Evolutionary conservation across 2,888 invertebrate genomes (phyloP).

Genomic region (Scaptomyza cyrtandrae): DNA sequence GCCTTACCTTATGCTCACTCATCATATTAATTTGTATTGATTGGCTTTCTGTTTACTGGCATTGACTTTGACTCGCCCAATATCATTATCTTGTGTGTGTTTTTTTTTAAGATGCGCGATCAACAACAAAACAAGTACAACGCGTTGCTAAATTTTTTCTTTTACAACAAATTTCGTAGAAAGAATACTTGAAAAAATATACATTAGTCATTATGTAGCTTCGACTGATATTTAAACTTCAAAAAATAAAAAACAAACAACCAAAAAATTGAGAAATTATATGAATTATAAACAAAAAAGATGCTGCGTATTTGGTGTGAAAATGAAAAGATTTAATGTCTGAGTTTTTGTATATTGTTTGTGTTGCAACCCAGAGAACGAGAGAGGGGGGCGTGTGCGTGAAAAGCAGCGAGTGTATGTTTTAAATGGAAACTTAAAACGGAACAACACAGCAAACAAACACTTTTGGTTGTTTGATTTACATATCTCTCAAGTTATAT

Average conservation of each 20-base stretch:
- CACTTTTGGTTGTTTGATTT: constrained; percentile 62
- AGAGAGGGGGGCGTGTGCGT: constrained; percentile 2
- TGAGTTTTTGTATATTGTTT: constrained; percentile 26
- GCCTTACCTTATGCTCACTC: constrained; percentile 85
- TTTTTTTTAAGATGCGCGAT: constrained; percentile 46
- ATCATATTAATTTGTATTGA: constrained; percentile 74
- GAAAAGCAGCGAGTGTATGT: constrained; percentile 39
- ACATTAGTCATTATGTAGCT: constrained; percentile 42
- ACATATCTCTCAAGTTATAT: constrained; percentile 66
- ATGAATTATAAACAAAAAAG: constrained; percentile 16
- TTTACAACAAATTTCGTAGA: constrained; percentile 38
- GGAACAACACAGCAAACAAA: constrained; percentile 68
- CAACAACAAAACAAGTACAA: constrained; percentile 61
- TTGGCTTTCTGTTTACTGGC: constrained; percentile 77
- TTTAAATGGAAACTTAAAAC: constrained; percentile 58
- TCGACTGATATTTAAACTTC: constrained; percentile 30
- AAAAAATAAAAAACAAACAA: constrained; percentile 22
- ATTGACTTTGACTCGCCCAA: constrained; percentile 65
- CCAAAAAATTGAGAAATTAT: constrained; percentile 14
- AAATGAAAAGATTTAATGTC: constrained; percentile 23
- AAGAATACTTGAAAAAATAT: constrained; percentile 56
- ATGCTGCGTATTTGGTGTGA: constrained; percentile 26
- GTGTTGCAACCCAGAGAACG: constrained; percentile 33
- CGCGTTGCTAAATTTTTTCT: constrained; percentile 60
- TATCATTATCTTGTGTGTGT: constrained; percentile 30